Percentiles rank a stretch among this genome's conserved stretches.
Conservation (phyloP, 1,140 invertebrate species). For the Polyergus mexicanus region DNA sequence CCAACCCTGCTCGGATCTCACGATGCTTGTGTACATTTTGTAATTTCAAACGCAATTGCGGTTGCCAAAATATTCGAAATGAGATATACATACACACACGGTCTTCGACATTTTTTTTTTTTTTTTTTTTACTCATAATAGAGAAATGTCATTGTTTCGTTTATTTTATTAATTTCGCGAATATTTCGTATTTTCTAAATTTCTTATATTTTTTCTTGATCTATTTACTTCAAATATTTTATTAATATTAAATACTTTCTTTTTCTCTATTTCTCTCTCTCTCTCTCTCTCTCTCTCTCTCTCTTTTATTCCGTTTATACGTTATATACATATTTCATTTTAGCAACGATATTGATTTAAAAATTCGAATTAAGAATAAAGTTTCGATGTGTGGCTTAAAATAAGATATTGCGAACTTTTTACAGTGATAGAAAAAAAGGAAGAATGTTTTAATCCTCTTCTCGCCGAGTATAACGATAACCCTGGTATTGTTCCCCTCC, state of each 20-base stretch:
- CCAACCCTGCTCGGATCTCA: background rate
- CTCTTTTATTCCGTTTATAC: background rate
- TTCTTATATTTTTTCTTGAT: background rate
- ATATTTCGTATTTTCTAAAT: background rate
- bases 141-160: background rate
- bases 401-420: conserved; percentile 13
- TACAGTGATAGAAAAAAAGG: background rate
- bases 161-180: conserved; percentile 33
- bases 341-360: background rate
- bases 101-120: background rate
- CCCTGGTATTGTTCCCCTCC: conserved; percentile 21
- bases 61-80: background rate
- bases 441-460: background rate
- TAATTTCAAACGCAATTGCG: too few species aligned
- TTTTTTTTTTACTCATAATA: too few species aligned
- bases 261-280: too few species aligned
- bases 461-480: conserved; percentile 6
- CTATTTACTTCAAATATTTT: background rate
- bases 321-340: background rate
- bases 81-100: background rate
- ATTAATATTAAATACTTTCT: background rate
- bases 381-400: background rate
- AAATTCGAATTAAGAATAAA: background rate
- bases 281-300: too few species aligned
- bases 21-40: background rate